Base-by-base conservation (phyloP, 2,888 invertebrate species). In the Tineola bisselliella region DNA sequence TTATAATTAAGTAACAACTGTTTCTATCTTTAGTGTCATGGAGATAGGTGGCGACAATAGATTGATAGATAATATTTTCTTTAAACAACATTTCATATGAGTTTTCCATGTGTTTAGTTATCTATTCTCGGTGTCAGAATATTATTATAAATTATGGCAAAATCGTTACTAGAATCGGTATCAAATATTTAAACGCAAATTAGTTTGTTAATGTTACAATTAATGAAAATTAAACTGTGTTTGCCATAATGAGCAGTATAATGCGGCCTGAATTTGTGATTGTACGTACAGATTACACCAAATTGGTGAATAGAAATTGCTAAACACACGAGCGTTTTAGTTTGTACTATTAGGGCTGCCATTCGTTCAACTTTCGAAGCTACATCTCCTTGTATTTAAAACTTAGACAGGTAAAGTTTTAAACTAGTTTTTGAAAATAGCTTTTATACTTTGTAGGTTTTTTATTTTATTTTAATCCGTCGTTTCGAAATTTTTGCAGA, bases 171-270 rank as follows among this genome's bases (percentile, higher is more conserved):
- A 31, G 31, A 6, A 44, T 13, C n/a, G 17, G 15, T 17, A 25
- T 25, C 25, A 18, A 54, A 25, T 54, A 54, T 54, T 75, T 72
- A 71, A 70, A 70, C 69, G 73, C 65, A 69, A 79, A 44, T 77
- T 74, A 69, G 68, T 68, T 71, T 74, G 73, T 77, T 79, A 54
- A 54, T 75, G 75, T 69, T 38, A 25, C 76, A 78, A 80, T 82
- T 78, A 77, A 76, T 77, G 74, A 70, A 77, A 81, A 80, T 80
- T 78, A 76, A 80, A 79, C 78, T 74, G 79, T 76, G 75, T 76
- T 72, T 74, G 69, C 70, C 75, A 72, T 77, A 81, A 77, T 73
- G 77, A 75, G 72, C 76, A 70, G 68, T 71, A 25, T 54, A 72
- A 74, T 75, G 71, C 72, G 70, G 67, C 67, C 66, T 68, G 17